Percentiles rank a stretch among this genome's conserved stretches.
Evolutionary conservation across 2,888 invertebrate species (phyloP).

Genomic region (Candidula unifasciata): DNA sequence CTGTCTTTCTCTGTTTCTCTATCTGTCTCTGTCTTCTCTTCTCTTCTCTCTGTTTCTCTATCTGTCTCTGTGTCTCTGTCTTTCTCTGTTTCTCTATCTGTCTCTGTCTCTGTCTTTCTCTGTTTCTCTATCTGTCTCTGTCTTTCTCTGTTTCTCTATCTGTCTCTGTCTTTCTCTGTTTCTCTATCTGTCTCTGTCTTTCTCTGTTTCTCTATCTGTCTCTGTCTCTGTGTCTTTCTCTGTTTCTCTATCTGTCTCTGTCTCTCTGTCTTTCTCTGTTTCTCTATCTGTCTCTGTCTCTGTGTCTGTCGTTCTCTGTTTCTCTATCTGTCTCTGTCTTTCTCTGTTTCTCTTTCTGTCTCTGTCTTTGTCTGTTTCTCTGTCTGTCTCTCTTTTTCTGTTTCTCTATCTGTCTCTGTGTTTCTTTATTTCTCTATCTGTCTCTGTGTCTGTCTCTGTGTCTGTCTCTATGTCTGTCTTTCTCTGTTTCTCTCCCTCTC

Average conservation of each 20-base stretch:
- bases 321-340: too few relatives aligned
- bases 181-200: slow-evolving; percentile 4
- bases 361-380: too few relatives aligned
- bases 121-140: not conserved
- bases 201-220: not conserved
- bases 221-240: slow-evolving; percentile 10
- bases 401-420: not conserved
- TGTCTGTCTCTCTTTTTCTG: too few relatives aligned
- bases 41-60: not conserved
- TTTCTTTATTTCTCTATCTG: not conserved
- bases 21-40: too few relatives aligned
- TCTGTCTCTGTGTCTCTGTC: too few relatives aligned
- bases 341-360: too few relatives aligned
- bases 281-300: too few relatives aligned
- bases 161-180: too few relatives aligned
- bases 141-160: too few relatives aligned
- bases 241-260: not conserved
- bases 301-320: too few relatives aligned
- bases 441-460: slow-evolving; percentile 3
- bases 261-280: slow-evolving; percentile 1
- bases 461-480: slow-evolving; percentile 15
- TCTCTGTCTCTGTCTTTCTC: not conserved
- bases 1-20: too few relatives aligned
- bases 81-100: not conserved
- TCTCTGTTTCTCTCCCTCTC: too few relatives aligned